These are phyloP conservation scores for Congeria kusceri DNA, from an alignment of 2,888 invertebrate species.

Conservation along the genomic window DNA sequence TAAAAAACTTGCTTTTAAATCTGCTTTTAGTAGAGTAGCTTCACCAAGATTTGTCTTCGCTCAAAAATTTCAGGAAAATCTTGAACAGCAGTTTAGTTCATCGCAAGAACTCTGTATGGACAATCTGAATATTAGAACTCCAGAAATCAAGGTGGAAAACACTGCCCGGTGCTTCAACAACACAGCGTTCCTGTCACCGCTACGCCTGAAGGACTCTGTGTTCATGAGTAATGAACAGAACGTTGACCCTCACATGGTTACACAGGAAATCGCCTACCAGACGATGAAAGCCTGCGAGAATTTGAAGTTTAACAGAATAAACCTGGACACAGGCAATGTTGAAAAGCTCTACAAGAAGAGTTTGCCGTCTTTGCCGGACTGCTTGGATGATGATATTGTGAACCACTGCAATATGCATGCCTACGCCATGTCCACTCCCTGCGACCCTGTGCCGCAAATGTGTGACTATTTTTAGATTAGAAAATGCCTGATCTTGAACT, in stretches of 20 bases:
- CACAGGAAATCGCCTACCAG: constrained; percentile 28
- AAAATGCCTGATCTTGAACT: no score
- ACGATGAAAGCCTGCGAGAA: constrained; percentile 25
- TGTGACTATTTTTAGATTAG: no score
- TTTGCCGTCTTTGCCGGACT: constrained; percentile 46
- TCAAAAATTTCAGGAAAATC: constrained; percentile 19
- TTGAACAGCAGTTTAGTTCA: neutral
- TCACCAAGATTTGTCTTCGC: constrained; percentile 34
- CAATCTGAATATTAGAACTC: constrained; percentile 39
- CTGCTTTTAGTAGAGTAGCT: constrained; percentile 39
- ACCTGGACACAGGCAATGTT: constrained; percentile 7
- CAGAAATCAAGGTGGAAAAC: constrained; percentile 52
- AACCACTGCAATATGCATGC: constrained; percentile 33
- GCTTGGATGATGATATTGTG: constrained; percentile 35
- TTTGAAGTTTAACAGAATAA: constrained; percentile 8
- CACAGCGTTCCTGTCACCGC: constrained; percentile 40
- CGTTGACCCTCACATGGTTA: constrained; percentile 2
- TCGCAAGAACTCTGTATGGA: constrained; percentile 25
- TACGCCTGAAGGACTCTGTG: neutral
- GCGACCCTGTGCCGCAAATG: neutral
- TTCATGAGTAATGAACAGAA: neutral
- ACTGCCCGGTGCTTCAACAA: constrained; percentile 36
- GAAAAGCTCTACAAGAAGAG: constrained; percentile 32
- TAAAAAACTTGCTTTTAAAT: constrained; percentile 57
- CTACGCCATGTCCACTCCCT: constrained; percentile 42